These are phyloP conservation scores for Odontophorus gujanensis DNA, from an alignment of 2,113 vertebrate genomes.

Conservation along the genomic window DNA sequence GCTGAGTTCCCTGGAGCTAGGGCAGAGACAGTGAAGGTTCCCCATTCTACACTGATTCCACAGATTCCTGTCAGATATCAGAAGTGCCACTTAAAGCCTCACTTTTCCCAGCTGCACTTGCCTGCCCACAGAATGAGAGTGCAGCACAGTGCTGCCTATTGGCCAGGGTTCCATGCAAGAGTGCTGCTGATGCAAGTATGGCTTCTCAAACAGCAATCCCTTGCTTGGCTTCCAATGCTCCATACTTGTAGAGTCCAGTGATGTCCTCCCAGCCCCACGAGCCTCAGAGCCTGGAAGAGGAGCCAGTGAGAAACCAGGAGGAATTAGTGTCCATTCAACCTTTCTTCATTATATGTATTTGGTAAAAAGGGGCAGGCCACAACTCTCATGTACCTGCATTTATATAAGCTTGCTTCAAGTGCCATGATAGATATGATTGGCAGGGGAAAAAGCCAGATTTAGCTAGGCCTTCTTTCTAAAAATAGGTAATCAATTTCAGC, in stretches of 20 bases:
- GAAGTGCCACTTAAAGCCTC: not conserved
- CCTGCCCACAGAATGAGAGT: not conserved
- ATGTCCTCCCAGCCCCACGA: conserved; percentile 26
- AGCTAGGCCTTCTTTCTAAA: conserved; percentile 44
- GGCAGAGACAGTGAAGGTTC: not conserved
- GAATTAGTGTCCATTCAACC: conserved; percentile 14
- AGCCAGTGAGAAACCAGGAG: accelerated
- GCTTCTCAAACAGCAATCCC: not conserved
- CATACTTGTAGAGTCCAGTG: conserved; percentile 57
- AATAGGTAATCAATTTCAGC: conserved; percentile 52
- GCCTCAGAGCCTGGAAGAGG: not conserved
- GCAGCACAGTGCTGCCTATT: not conserved
- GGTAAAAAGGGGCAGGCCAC: not conserved
- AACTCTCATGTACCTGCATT: not conserved
- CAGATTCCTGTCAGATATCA: not conserved
- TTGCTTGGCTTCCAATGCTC: conserved; percentile 74
- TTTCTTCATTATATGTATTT: not conserved
- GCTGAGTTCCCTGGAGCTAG: not conserved
- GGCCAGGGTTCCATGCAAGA: not conserved
- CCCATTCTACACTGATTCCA: not conserved
- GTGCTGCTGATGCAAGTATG: not conserved
- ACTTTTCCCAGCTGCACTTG: not conserved
- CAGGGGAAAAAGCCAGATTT: conserved; percentile 28
- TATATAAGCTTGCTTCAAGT: not conserved
- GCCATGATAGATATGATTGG: conserved; percentile 27